Base-by-base conservation (phyloP, 2,113 vertebrate genomes). In the Silurus glanis region DNA sequence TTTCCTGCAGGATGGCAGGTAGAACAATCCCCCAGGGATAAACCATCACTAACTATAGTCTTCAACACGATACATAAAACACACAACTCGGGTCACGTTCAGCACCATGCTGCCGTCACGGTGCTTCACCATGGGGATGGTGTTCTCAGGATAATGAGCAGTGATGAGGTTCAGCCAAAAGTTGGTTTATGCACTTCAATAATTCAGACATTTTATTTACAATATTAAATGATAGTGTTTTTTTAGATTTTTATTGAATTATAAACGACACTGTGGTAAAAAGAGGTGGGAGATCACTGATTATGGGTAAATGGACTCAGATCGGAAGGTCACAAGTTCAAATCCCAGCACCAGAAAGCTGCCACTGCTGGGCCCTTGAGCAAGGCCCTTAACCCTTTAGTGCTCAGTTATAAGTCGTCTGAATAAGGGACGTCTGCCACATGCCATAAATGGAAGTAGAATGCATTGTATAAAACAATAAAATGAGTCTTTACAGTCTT, bases 1-100 rank as follows among this genome's bases (percentile, higher is more conserved):
- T 97, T 85, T 96, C 98, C 83, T 98, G 97, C 88, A 95, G 97
- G 61, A 95, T 93, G 0, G 95, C 96, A 9, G 96, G 98, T 99
- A 91, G 55, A 19, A 28, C 16, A 51, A 8, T 49, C 6, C 9
- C 16, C 13, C 37, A 16, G 23, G 23, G 28, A 67, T 5, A 1
- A 56, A 9, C 3, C 37, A 17, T 17, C 45, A 49, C 16, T 9
- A 37, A 5, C 14, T 72, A 1, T 4, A 19, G 6, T 21, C 21
- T 47, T 2, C 37, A 21, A 3, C 69, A 72, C 4, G 37, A 47
- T 72, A 21, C 37, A 49, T 72, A 16, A 37, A 5, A 49, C 71
- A 47, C 12, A 9, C 17, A 47, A 3, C 67, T 9, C 28, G 14
- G 67, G n/a, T 67, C 12, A 67, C 67, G 5, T 2, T 14, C 6